Conservation (phyloP, 2,888 invertebrate species). For the Cetonia aurata region DNA sequence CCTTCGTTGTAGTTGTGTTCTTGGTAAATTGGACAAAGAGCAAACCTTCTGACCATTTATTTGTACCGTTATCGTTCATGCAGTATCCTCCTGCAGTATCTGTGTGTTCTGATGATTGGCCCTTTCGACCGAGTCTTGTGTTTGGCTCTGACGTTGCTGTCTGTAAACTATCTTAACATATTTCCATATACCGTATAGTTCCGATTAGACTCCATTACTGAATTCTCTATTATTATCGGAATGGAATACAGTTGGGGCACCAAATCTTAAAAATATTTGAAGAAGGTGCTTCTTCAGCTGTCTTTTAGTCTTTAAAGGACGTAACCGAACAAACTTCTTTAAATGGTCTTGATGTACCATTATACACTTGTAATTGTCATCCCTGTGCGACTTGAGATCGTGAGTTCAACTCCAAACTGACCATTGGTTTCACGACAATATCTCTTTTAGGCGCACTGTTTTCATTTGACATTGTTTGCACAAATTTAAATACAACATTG, state of each 20-base stretch:
- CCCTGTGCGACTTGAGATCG: slow-evolving; percentile 55
- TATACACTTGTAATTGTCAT: slow-evolving; percentile 58
- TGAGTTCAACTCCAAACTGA: too few species aligned
- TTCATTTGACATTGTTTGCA: too few species aligned
- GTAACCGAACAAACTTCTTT: slow-evolving; percentile 15
- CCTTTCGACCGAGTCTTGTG: slow-evolving; percentile 13
- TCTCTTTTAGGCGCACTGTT: too few species aligned
- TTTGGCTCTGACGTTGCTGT: slow-evolving; percentile 57
- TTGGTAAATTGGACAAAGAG: slow-evolving; percentile 42
- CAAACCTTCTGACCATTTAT: slow-evolving; percentile 43
- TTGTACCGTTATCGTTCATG: slow-evolving; percentile 28
- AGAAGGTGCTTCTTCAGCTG: slow-evolving; percentile 19
- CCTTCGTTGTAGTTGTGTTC: slow-evolving; percentile 42
- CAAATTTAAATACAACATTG: too few species aligned
- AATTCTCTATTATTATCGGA: slow-evolving; percentile 60
- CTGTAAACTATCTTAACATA: slow-evolving; percentile 61
- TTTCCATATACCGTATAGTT: slow-evolving; percentile 57
- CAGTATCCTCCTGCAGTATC: slow-evolving; percentile 16
- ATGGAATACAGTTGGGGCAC: slow-evolving; percentile 42
- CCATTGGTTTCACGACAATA: too few species aligned
- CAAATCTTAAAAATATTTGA: slow-evolving; percentile 18
- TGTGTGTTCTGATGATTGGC: slow-evolving; percentile 33
- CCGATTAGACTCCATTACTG: slow-evolving; percentile 52
- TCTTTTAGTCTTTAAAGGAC: neutral
- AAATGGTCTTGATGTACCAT: slow-evolving; percentile 52